Conservation (phyloP, 92 coral and sea anemone species). For the Epizoanthus scotinus region DNA sequence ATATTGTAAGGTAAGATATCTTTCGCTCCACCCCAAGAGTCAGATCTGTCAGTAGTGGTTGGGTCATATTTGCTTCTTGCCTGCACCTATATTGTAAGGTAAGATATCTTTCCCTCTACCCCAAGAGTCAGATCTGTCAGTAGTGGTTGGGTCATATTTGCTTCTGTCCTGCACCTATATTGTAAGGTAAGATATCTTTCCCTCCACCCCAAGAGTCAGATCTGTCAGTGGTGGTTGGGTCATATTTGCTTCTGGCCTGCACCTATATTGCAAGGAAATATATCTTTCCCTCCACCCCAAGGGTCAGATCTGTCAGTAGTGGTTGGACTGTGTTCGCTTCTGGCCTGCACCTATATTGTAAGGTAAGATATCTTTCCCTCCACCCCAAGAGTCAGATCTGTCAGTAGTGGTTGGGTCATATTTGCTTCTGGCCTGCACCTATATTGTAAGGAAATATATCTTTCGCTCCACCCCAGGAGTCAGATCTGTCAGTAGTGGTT, state of each 20-base stretch:
- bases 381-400: conserved; percentile 66
- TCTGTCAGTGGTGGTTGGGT: conserved; percentile 74
- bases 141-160: background rate
- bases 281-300: too few relatives aligned
- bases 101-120: background rate
- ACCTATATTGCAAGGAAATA: too few relatives aligned
- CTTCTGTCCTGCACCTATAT: background rate
- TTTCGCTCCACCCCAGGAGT: conserved; percentile 36
- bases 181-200: background rate
- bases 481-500: conserved; percentile 71
- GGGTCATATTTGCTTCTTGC: too few relatives aligned
- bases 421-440: conserved; percentile 80
- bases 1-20: too few relatives aligned
- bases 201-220: conserved; percentile 51
- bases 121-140: background rate
- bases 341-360: conserved; percentile 4
- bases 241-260: conserved; percentile 84
- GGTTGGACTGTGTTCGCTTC: background rate
- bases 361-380: background rate
- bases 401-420: conserved; percentile 74
- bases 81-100: conserved; percentile 48
- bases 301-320: too few relatives aligned
- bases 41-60: too few relatives aligned
- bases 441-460: conserved; percentile 36
- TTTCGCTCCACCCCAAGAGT: too few relatives aligned